Percentiles rank a stretch among this genome's conserved stretches.
Evolutionary conservation across 2,888 invertebrate genomes (phyloP).

Genomic region (Furcula furcula): DNA sequence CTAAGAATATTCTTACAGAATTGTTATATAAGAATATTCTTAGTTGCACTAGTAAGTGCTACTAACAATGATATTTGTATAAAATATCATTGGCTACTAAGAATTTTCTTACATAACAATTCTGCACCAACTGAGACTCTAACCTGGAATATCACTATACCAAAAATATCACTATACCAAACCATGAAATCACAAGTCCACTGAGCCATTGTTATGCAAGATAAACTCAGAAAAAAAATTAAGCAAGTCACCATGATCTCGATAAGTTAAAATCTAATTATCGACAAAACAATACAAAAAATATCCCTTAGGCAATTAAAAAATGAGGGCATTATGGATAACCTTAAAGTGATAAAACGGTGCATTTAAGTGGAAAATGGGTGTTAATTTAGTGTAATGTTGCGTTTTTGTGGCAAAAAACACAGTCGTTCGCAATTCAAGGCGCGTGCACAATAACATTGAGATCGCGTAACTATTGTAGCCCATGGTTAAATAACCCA

Average conservation of each 20-base stretch:
- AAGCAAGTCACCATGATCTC: constrained; percentile 30
- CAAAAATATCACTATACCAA: too few relatives aligned
- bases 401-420: constrained; percentile 33
- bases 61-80: too few relatives aligned
- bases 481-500: too few relatives aligned
- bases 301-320: constrained; percentile 33
- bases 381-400: constrained; percentile 37
- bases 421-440: constrained; percentile 15
- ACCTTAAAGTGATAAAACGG: constrained; percentile 45
- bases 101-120: too few relatives aligned
- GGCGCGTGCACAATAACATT: constrained; percentile 19
- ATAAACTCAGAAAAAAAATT: constrained; percentile 7
- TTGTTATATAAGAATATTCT: too few relatives aligned
- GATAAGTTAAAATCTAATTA: constrained; percentile 23
- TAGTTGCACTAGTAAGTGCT: too few relatives aligned
- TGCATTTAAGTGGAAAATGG: constrained; percentile 49
- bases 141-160: too few relatives aligned
- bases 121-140: too few relatives aligned
- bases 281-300: constrained; percentile 32
- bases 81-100: too few relatives aligned
- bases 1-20: too few relatives aligned
- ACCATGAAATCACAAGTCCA: too few relatives aligned
- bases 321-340: constrained; percentile 46
- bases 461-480: too few relatives aligned
- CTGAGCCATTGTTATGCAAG: constrained; percentile 19